Evolutionary conservation across 2,797 vertebrate species (phyloP).

Genomic region (Jordanella pulchra): DNA sequence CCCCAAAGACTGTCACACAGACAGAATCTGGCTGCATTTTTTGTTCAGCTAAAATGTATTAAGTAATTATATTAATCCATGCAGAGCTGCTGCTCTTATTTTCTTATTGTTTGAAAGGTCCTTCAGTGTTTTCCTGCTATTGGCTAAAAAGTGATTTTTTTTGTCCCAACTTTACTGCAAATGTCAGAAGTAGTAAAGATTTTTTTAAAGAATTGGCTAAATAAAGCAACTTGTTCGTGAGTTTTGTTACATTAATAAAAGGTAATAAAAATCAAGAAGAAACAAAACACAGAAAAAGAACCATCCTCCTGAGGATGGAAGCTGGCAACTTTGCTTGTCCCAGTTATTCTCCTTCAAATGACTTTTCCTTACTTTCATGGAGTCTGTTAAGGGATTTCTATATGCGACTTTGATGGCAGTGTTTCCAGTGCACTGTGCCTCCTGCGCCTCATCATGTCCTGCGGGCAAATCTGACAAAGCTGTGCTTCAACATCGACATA

Average conservation of each 20-base stretch:
- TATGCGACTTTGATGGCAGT: slow-evolving; percentile 50
- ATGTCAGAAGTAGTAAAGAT: slow-evolving; percentile 40
- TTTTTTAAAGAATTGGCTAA: slow-evolving; percentile 78
- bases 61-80: slow-evolving; percentile 14
- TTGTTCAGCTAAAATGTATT: slow-evolving; percentile 39
- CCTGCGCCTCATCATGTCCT: slow-evolving; percentile 40
- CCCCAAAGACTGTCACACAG: slow-evolving; percentile 35
- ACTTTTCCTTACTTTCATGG: slow-evolving; percentile 53
- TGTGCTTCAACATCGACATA: slow-evolving; percentile 60
- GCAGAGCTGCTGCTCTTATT: slow-evolving; percentile 37
- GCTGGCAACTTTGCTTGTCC: slow-evolving; percentile 68
- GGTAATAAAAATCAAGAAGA: slow-evolving; percentile 78
- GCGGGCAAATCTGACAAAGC: slow-evolving; percentile 60
- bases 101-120: slow-evolving; percentile 58
- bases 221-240: slow-evolving; percentile 80
- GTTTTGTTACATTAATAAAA: slow-evolving; percentile 81
- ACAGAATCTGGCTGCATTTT: slow-evolving; percentile 33
- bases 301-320: slow-evolving; percentile 63
- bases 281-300: slow-evolving; percentile 73
- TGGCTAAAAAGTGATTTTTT: slow-evolving; percentile 59
- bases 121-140: slow-evolving; percentile 64
- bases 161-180: slow-evolving; percentile 55
- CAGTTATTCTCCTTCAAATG: slow-evolving; percentile 65
- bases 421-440: slow-evolving; percentile 43
- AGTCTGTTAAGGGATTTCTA: slow-evolving; percentile 60